phyloP scores from a whole-genome alignment of 1,140 invertebrate genomes.

The Fopius arisanus region DNA sequence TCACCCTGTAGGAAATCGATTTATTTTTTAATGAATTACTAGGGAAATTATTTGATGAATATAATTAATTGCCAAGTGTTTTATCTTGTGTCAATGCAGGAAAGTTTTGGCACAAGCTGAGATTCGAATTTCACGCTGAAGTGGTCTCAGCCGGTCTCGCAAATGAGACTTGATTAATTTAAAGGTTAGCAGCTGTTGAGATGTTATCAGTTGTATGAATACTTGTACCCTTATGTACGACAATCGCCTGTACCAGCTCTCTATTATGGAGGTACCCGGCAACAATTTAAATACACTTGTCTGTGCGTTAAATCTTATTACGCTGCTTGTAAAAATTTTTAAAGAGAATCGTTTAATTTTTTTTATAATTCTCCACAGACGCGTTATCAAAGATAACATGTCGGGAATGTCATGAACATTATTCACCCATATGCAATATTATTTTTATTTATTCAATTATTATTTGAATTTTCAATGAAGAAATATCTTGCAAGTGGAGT shows the following conservation, averaged over 20 bases:
- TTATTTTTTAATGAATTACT: neutral
- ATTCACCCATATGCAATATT: no score
- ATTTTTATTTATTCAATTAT: no score
- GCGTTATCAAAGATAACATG: no score
- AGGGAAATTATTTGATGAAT: neutral
- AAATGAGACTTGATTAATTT: slow-evolving; percentile 9
- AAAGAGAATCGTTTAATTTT: no score
- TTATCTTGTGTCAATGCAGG: neutral
- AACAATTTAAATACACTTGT: neutral
- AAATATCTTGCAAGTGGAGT: neutral
- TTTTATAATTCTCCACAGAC: no score
- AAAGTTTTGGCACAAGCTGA: neutral
- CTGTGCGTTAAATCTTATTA: neutral
- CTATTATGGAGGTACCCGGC: neutral
- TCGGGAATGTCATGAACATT: no score
- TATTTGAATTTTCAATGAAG: no score
- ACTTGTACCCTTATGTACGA: neutral
- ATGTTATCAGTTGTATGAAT: neutral
- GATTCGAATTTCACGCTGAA: slow-evolving; percentile 1
- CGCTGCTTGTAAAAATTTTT: neutral
- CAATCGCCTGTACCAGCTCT: neutral
- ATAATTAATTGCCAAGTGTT: neutral
- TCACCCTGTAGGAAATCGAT: no score
- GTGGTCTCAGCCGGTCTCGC: neutral
- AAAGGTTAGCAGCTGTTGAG: slow-evolving; percentile 1